Evolutionary conservation across 2,888 invertebrate species (phyloP), one percentile per base, ranked within the genome.

Genomic region (Erannis defoliaria): DNA sequence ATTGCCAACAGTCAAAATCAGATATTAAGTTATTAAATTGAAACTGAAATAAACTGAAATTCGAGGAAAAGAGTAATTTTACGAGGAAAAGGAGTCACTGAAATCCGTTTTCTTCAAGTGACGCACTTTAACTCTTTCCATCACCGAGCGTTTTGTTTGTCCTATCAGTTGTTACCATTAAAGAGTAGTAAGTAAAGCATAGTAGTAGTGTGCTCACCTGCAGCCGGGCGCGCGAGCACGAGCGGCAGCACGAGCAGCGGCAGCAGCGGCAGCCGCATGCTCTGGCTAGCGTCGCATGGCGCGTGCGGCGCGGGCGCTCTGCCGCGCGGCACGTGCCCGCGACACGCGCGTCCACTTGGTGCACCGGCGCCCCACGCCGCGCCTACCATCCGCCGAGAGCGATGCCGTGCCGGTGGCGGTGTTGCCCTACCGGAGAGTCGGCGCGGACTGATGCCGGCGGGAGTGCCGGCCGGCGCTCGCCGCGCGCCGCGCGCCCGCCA

Each of bases 221-320:
- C 86, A 81, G 89, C 89, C 84, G 90, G 90, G 82, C 86, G 88
- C 85, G 85, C 88, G 75, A 91, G 89, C 84, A 90, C 83, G 85
- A 93, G 89, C 86, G 89, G 88, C 88, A 90, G 86, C 85, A 89
- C 85, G 79, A 90, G 85, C 81, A 91, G 87, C 86, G 90, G 90
- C 89, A 90, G 88, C 84, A 90, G 79, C 76, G 87, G 89, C 87
- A 89, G 87, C 88, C 89, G 92, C 92, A 92, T 91, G 89, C 89
- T 88, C 86, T 77, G 77, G 81, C 85, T 89, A 88, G 80, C 84
- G 87, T 78, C 78, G 87, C 91, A 90, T 90, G 86, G 81, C 77
- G 84, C 82, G 82, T 79, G 67, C 74, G 70, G 64, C 37, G 67
- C 72, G 72, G 72, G 68, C 79, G 77, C 74, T 46, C 26, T 35